These are phyloP conservation scores for Temnothorax nylanderi DNA, from an alignment of 1,140 invertebrate species.

Conservation along the genomic window DNA sequence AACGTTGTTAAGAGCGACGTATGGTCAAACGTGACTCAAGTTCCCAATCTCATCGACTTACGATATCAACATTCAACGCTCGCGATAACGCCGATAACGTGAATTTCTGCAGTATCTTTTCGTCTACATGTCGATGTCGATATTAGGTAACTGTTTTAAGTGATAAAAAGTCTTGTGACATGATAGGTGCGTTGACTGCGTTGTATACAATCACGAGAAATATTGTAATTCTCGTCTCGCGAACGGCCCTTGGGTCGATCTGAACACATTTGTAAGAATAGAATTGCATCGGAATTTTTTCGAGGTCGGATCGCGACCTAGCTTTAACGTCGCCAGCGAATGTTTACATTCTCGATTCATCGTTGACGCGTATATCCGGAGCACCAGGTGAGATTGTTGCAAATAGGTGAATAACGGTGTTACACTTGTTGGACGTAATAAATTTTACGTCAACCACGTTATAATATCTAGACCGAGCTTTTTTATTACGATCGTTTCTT, in stretches of 20 bases:
- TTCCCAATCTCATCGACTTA: background rate
- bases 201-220: background rate
- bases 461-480: background rate
- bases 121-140: constrained; percentile 10
- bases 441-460: background rate
- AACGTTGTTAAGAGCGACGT: background rate
- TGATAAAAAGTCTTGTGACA: constrained; percentile 1
- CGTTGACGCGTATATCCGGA: constrained; percentile 6
- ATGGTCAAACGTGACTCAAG: background rate
- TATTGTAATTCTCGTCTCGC: background rate
- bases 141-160: background rate
- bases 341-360: constrained; percentile 43
- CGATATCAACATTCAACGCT: background rate
- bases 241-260: background rate
- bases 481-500: background rate
- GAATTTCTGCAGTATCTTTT: background rate
- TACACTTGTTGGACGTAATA: background rate
- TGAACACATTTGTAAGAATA: background rate
- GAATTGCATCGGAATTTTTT: background rate
- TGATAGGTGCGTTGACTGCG: background rate
- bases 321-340: background rate
- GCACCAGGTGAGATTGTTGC: background rate
- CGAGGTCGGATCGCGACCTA: background rate
- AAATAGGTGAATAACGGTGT: constrained; percentile 25
- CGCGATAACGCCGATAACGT: background rate